Conservation (phyloP, 2,797 vertebrate genomes). For the Anomalospiza imberbis region DNA sequence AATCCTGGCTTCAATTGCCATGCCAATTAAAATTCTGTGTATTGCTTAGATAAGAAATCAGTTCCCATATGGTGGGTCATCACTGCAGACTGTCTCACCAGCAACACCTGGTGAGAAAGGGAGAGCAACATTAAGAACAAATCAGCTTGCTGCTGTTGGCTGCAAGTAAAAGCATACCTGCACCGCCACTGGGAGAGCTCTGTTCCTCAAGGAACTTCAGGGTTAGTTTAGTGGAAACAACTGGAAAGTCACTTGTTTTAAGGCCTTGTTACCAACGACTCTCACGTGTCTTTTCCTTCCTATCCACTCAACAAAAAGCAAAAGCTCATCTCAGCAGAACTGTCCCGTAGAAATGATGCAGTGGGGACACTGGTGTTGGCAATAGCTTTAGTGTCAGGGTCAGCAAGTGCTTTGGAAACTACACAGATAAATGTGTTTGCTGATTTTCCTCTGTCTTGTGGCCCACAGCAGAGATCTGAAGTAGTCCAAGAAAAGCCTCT, state of each 20-base stretch:
- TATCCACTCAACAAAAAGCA: neutral
- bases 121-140: neutral
- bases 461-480: neutral
- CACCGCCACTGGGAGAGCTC: neutral
- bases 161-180: neutral
- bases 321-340: neutral
- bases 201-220: neutral
- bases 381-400: neutral
- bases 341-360: neutral
- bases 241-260: neutral
- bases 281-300: neutral
- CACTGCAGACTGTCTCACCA: neutral
- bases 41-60: neutral
- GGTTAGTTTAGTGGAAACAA: conserved; percentile 11
- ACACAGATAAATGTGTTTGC: neutral
- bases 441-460: neutral
- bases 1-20: neutral
- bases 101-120: neutral
- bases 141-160: neutral
- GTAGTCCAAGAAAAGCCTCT: neutral
- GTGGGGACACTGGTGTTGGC: neutral
- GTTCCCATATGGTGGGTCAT: neutral
- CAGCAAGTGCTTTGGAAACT: conserved; percentile 5
- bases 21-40: neutral
- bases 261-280: neutral